Evolutionary conservation across 1,140 invertebrate species (phyloP).

Genomic region (Drosophila lacteicornis): DNA sequence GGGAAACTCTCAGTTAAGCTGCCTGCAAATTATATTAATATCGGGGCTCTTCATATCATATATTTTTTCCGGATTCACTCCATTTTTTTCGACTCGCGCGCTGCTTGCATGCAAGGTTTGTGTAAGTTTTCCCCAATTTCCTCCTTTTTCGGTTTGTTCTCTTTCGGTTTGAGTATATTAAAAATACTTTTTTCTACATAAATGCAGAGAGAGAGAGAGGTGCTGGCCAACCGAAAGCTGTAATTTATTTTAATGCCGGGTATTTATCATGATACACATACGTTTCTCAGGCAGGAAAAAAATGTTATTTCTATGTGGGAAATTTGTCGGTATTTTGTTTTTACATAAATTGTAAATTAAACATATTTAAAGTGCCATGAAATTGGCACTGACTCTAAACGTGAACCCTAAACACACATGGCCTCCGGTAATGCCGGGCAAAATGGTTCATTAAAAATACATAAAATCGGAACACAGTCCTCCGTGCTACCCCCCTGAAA

Average conservation of each 20-base stretch:
- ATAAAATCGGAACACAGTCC: conserved; percentile 66
- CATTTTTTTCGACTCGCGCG: conserved; percentile 31
- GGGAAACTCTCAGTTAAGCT: conserved; percentile 36
- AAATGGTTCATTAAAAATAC: conserved; percentile 70
- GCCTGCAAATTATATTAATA: conserved; percentile 84
- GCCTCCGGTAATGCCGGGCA: conserved; percentile 37
- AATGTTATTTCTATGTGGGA: conserved; percentile 40
- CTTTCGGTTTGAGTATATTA: conserved; percentile 57
- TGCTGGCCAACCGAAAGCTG: conserved; percentile 45
- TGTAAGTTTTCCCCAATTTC: conserved; percentile 39
- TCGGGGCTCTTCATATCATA: conserved; percentile 50
- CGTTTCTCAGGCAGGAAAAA: conserved; percentile 43
- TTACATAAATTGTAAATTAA: conserved; percentile 83
- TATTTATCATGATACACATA: conserved; percentile 76
- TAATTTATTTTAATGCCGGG: conserved; percentile 84
- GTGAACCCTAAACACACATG: conserved; percentile 66
- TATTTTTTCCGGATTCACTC: conserved; percentile 48
- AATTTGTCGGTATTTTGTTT: conserved; percentile 50
- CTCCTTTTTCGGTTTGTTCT: conserved; percentile 11
- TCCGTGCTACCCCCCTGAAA: conserved; percentile 48
- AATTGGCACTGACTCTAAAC: conserved; percentile 54
- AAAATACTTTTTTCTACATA: conserved; percentile 57
- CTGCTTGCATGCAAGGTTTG: conserved; percentile 59
- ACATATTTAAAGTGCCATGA: conserved; percentile 82
- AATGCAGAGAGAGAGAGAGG: conserved; percentile 2